Evolutionary conservation across 1,140 invertebrate species (phyloP), one percentile per base, ranked within the genome.

Genomic region (Limonius californicus): DNA sequence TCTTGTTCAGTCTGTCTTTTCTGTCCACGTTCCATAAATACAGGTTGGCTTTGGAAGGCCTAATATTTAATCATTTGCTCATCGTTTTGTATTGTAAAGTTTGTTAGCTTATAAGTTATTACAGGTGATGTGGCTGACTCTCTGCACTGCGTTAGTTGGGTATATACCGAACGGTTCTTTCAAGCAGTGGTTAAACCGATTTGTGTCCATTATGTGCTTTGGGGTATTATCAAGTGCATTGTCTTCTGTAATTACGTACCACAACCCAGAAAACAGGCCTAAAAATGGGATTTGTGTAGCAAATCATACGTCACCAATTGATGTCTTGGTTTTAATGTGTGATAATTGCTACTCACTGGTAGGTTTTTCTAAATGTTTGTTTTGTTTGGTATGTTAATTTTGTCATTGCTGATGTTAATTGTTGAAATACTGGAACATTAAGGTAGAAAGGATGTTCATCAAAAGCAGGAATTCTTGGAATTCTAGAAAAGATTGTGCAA

Each of bases 271-370:
- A 72, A 92, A 95, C 78, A 84, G 83, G 65, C 92, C 94, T 20
- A 80, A 82, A 61, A 81, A 77, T 21, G 81, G 96, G 27, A 99
- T 99, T 71, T 99, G 97, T 81, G 97, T 99, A 15, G 97, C 98
- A 53, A 99, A 99, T 83, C 98, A 99, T 78, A 99, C 98, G 0
- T 98, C 95, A 60, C 98, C 97, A 1, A 97, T 99, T 66, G 97
- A 99, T 80, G 95, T 95, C 42, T 84, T 99, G 59, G 89, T 99
- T 64, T 84, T 99, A 43, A 95, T 96, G 84, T 95, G 93, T 81
- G 97, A 99, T 81, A 97, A 96, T 77, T 91, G 91, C 72, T 99
- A 99, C 81, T 97, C 96, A 39, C 82, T 99, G 92, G 95, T 99
- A 86, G 78, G 86, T 83, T 21, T 47, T 59, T 27, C 6, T 45